Conservation (phyloP, 2,888 invertebrate genomes). For the Crepidodera aurea region DNA sequence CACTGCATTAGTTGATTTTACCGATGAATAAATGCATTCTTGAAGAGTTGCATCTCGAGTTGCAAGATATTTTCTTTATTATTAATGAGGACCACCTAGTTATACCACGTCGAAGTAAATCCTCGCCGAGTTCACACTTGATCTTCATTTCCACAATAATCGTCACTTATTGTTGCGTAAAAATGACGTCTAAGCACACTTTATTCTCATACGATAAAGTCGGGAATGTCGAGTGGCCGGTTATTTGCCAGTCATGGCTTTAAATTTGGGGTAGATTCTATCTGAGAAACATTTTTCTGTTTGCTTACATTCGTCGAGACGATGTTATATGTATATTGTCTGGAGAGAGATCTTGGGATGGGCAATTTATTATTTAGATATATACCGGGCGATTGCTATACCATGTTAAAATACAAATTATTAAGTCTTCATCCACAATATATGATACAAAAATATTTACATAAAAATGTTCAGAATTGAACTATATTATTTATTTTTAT, state of each 20-base stretch:
- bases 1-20: not conserved
- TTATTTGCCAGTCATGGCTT: conserved; percentile 58
- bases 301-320: conserved; percentile 20
- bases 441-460: too few relatives aligned
- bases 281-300: conserved; percentile 38
- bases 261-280: conserved; percentile 59
- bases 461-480: too few relatives aligned
- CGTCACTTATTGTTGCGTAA: conserved; percentile 26
- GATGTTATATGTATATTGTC: conserved; percentile 18
- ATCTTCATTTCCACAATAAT: conserved; percentile 12
- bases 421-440: too few relatives aligned
- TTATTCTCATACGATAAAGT: conserved; percentile 21
- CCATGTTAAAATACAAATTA: too few relatives aligned
- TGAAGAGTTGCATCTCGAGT: not conserved
- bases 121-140: not conserved
- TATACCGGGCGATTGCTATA: too few relatives aligned
- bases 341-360: not conserved
- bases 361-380: conserved; percentile 1
- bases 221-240: conserved; percentile 40
- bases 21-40: conserved; percentile 1
- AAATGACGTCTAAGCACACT: conserved; percentile 20
- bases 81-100: conserved; percentile 15
- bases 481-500: too few relatives aligned
- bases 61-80: not conserved
- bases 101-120: not conserved